phyloP scores from a whole-genome alignment of 2,113 vertebrate species.

The Empidonax alnorum region DNA sequence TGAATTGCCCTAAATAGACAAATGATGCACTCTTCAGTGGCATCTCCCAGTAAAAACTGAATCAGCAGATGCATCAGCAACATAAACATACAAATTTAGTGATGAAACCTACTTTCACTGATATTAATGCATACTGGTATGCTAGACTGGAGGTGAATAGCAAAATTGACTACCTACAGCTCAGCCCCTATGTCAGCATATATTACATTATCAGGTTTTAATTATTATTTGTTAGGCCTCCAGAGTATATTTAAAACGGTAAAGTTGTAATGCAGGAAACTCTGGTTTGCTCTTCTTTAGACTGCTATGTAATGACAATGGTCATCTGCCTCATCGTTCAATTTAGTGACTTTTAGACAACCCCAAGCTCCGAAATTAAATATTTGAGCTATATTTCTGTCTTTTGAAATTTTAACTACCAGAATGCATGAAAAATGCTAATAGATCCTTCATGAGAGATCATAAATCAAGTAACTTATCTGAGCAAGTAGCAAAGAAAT shows the following conservation, averaged over 20 bases:
- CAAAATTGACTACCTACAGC: background rate
- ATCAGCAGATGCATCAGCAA: background rate
- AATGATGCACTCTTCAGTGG: background rate
- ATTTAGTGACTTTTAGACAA: background rate
- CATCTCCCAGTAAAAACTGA: background rate
- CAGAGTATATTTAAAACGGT: background rate
- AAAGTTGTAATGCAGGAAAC: background rate
- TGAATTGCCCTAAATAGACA: background rate
- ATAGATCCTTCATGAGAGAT: background rate
- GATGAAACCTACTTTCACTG: background rate
- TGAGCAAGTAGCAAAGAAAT: background rate
- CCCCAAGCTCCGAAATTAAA: background rate
- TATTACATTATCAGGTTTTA: background rate
- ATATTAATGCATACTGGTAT: background rate
- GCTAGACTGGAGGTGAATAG: background rate
- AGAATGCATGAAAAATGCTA: background rate
- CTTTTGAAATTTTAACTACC: background rate
- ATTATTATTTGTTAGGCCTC: background rate
- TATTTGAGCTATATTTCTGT: background rate
- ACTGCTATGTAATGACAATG: fast-evolving
- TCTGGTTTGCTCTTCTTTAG: background rate
- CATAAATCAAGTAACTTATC: background rate
- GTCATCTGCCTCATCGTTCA: background rate
- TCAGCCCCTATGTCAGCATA: background rate
- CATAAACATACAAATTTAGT: background rate